These are phyloP conservation scores for Synanthedon tipuliformis DNA, from an alignment of 2,888 invertebrate genomes.

Conservation along the genomic window DNA sequence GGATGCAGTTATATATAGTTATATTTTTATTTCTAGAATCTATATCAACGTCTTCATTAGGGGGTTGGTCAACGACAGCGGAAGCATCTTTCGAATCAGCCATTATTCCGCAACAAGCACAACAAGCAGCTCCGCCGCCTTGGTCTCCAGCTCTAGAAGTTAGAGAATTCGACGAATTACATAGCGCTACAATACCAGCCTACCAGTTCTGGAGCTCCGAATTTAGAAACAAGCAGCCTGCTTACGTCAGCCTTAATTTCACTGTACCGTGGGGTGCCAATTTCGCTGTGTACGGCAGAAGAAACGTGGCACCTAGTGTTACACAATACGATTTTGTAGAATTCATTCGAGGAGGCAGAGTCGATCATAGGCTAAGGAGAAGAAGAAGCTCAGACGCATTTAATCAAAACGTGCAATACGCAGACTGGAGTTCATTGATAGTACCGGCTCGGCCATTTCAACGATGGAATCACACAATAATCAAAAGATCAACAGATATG, in stretches of 20 bases:
- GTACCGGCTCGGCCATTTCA: constrained; percentile 61
- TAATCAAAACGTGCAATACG: constrained; percentile 42
- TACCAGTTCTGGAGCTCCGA: constrained; percentile 95
- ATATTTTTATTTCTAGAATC: constrained; percentile 71
- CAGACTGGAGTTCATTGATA: constrained; percentile 63
- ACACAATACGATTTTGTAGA: constrained; percentile 98
- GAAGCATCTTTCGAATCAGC: constrained; percentile 68
- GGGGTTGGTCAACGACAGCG: constrained; percentile 65
- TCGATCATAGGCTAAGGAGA: constrained; percentile 80
- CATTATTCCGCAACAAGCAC: constrained; percentile 75
- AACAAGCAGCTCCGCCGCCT: constrained; percentile 81
- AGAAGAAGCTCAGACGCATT: constrained; percentile 41
- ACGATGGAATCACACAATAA: constrained; percentile 69
- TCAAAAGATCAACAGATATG: constrained; percentile 76
- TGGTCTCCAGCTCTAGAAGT: constrained; percentile 84
- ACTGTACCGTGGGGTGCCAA: constrained; percentile 93
- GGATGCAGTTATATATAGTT: constrained; percentile 6
- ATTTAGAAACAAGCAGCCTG: constrained; percentile 90
- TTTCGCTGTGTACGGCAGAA: constrained; percentile 94
- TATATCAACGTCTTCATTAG: constrained; percentile 60
- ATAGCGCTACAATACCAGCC: constrained; percentile 87
- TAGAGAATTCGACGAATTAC: constrained; percentile 85
- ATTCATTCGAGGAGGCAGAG: constrained; percentile 87
- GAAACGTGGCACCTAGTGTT: constrained; percentile 95
- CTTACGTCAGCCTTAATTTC: constrained; percentile 89